Evolutionary conservation across 2,113 vertebrate genomes (phyloP), one percentile per base, ranked within the genome.

Genomic region (Oophaga pumilio): DNA sequence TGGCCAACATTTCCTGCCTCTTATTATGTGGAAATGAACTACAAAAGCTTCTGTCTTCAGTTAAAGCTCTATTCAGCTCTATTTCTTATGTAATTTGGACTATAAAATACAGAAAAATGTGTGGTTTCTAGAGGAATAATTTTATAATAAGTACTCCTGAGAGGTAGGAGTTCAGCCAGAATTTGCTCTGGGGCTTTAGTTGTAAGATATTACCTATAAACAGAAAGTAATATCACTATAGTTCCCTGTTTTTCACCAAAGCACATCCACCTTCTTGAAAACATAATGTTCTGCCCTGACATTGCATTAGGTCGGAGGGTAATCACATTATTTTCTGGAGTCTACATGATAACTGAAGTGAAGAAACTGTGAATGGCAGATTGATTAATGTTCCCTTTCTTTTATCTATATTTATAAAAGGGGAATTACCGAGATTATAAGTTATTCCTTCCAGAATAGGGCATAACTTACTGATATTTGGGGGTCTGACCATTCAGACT

Each of bases 21-120:
- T 90, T 88, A 90, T 90, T 86, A 90, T 84, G 60, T 56, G 89
- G 89, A 89, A 89, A 91, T 82, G 57, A 90, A 92, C 84, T 90
- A 76, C 43, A 89, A 93, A 81, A 88, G 64, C 89, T 83, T 71
- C 66, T 60, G 57, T 86, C 78, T 86, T 69, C 50, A 60, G 64
- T 76, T 52, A 57, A 66, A 71, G 66, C 64, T 89, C 76, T 56
- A 26, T 66, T 71, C 57, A 76, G 43, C 74, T 85, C 60, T 56
- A 85, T 81, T 83, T 66, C 79, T 82, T 77, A 88, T 77, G 56
- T 83, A 84, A 76, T 84, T 84, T 88, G 59, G 62, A 8, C 71
- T 17, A 84, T 77, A 77, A 88, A 77, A 22, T 49, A 82, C 57
- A 84, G 10, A 87, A 76, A 83, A 73, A 62, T 12, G 73, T 76